phyloP scores from a whole-genome alignment of 2,888 invertebrate species.

The Peribatodes rhomboidaria region DNA sequence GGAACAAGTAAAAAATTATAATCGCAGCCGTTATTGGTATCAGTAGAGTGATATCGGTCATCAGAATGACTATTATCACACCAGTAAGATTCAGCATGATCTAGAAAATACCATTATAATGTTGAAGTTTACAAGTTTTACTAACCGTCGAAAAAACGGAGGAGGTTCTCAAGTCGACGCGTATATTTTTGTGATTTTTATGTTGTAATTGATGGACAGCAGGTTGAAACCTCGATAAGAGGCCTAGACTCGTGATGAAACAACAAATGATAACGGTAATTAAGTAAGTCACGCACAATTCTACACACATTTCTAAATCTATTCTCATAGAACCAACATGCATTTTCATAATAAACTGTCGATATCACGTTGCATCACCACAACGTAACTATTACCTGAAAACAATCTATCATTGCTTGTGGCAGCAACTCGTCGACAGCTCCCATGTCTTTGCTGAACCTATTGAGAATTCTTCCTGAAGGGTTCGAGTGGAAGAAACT shows the following conservation, averaged over 20 bases:
- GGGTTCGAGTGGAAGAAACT: constrained; percentile 94
- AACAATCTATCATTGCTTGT: constrained; percentile 90
- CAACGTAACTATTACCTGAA: constrained; percentile 74
- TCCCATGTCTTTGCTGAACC: constrained; percentile 96
- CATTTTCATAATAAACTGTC: constrained; percentile 19
- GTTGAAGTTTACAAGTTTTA: too few species aligned
- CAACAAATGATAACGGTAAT: constrained; percentile 1
- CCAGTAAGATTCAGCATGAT: constrained; percentile 92
- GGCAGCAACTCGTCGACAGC: constrained; percentile 92
- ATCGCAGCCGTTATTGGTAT: constrained; percentile 86
- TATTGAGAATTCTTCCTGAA: constrained; percentile 90
- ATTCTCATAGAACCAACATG: constrained; percentile 8
- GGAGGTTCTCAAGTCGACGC: too few species aligned
- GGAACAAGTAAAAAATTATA: constrained; percentile 87
- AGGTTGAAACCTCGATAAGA: neutral
- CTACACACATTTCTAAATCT: constrained; percentile 13
- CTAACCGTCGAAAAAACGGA: too few species aligned
- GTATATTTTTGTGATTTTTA: neutral
- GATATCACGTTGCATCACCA: constrained; percentile 6
- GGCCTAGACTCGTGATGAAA: constrained; percentile 20
- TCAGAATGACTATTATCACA: constrained; percentile 90
- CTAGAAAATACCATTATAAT: constrained; percentile 72
- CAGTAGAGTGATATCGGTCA: constrained; percentile 83
- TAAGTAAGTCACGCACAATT: constrained; percentile 17
- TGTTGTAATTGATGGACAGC: neutral